Conservation (phyloP, 2,113 vertebrate species). For the Syngnathoides biaculeatus region DNA sequence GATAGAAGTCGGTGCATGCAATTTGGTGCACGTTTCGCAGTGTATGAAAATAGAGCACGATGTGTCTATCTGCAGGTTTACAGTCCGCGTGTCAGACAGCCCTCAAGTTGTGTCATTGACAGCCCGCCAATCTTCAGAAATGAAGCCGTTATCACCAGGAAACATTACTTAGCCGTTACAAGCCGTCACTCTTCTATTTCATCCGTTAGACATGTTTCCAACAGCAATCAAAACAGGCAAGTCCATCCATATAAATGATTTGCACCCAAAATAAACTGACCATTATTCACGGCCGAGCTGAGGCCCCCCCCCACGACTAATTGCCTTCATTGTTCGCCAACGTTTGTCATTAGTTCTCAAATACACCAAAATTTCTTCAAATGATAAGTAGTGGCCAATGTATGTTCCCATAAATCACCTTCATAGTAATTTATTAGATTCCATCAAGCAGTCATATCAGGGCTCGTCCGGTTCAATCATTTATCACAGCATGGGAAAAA, state of each 20-base stretch:
- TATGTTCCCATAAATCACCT: background rate
- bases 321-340: background rate
- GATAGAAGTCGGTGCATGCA: no score
- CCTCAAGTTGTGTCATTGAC: slow-evolving; percentile 16
- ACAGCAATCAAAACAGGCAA: slow-evolving; percentile 48
- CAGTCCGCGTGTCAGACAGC: slow-evolving; percentile 43
- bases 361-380: background rate
- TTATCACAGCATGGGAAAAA: background rate
- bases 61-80: slow-evolving; percentile 21
- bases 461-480: background rate
- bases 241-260: slow-evolving; percentile 37
- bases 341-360: background rate
- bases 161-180: slow-evolving; percentile 13
- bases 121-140: slow-evolving; percentile 37
- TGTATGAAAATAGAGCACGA: no score
- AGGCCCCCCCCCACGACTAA: background rate
- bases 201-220: slow-evolving; percentile 29
- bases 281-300: slow-evolving; percentile 30
- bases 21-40: no score
- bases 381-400: background rate
- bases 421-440: background rate
- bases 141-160: slow-evolving; percentile 19
- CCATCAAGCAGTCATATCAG: background rate
- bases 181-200: slow-evolving; percentile 24
- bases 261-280: slow-evolving; percentile 26